Conservation (phyloP, 2,113 vertebrate genomes). For the Machaerirhynchus nigripectus region DNA sequence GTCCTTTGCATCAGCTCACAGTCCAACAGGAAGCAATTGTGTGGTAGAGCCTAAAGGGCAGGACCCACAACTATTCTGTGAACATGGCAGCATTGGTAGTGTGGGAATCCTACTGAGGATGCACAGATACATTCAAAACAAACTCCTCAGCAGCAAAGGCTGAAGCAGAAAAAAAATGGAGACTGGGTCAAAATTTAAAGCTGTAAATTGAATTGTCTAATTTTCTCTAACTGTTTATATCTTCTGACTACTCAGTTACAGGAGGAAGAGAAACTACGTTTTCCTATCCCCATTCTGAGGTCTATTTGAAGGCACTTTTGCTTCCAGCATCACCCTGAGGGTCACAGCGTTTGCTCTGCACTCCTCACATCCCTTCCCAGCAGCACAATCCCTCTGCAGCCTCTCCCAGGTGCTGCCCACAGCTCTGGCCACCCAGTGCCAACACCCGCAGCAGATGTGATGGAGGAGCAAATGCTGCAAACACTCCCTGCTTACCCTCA, state of each 20-base stretch:
- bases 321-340: neutral
- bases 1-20: neutral
- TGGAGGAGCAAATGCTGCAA: neutral
- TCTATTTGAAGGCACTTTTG: neutral
- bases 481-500: too few relatives aligned
- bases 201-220: neutral
- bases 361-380: neutral
- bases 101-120: accelerated
- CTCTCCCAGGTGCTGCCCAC: neutral
- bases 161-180: neutral
- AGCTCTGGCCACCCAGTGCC: accelerated
- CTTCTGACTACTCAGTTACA: slow-evolving; percentile 10
- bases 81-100: accelerated
- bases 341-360: accelerated
- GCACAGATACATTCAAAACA: neutral
- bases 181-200: neutral
- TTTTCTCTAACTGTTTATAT: neutral
- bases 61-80: neutral
- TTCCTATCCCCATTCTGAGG: neutral
- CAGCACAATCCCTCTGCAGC: neutral
- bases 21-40: neutral
- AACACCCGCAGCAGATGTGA: accelerated
- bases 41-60: too few relatives aligned
- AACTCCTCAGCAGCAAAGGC: neutral
- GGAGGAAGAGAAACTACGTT: neutral